Percentiles rank a stretch among this genome's conserved stretches.
Evolutionary conservation across 2,113 vertebrate genomes (phyloP).

Genomic region (Ahaetulla prasina): DNA sequence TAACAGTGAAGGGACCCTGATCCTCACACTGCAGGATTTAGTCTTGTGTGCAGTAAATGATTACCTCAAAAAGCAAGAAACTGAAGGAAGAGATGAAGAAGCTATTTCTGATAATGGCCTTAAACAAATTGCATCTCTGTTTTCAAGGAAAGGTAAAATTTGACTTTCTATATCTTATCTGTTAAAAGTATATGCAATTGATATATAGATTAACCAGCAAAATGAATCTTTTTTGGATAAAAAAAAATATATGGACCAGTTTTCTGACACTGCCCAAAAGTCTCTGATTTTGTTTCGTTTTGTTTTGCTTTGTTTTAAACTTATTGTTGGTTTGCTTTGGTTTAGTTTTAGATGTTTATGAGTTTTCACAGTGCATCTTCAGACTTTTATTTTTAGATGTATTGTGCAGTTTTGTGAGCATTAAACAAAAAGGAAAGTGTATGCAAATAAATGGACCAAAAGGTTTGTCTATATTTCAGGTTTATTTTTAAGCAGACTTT

Average conservation of each 20-base stretch:
- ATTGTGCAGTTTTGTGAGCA: not conserved
- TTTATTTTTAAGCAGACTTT: not conserved
- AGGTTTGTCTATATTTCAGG: not conserved
- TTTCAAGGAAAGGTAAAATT: constrained; percentile 20
- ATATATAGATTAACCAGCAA: not conserved
- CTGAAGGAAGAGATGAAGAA: constrained; percentile 2
- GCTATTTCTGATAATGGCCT: not conserved
- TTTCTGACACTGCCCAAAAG: not conserved
- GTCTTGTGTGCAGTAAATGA: constrained; percentile 50
- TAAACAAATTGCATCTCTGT: not conserved
- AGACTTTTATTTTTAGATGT: not conserved
- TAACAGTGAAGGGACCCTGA: constrained; percentile 49
- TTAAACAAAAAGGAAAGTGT: not conserved
- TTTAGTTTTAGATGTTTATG: not conserved
- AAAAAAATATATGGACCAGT: not conserved
- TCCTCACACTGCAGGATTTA: constrained; percentile 47
- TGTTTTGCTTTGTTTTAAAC: constrained; percentile 11
- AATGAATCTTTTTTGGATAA: not conserved
- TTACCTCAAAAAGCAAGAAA: constrained; percentile 20
- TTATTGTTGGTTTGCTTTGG: not conserved
- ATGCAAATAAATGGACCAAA: not conserved
- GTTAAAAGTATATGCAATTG: not conserved
- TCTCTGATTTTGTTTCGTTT: not conserved
- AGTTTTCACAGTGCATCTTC: not conserved
- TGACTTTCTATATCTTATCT: not conserved